Base-by-base conservation (phyloP, 2,888 invertebrate species). In the Caenorhabditis wallacei region DNA sequence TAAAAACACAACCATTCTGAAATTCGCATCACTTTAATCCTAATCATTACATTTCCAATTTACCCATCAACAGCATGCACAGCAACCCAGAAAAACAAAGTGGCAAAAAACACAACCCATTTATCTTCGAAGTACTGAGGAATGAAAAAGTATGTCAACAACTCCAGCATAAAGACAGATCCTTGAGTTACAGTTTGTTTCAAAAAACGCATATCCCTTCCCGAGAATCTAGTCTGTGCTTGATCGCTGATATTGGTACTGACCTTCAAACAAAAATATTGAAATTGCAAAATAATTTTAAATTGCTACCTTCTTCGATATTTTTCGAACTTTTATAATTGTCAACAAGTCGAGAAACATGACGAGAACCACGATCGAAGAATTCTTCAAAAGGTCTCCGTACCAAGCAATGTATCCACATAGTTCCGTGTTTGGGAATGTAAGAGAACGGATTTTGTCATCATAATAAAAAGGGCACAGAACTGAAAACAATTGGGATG, bases 311-410 rank as follows among this genome's bases (percentile, higher is more conserved):
- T 56, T 74, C 16, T 46, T 64, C n/a, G 74, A 43, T 7, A 64
- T 56, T 35, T 64, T 26, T 20, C 74, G 24, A 16, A 84, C 84
- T 54, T 71, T 56, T 3, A 75, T 46, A 7, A 84, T 35, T 4
- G 81, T 81, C 11, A 84, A 8, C 13, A 82, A 43, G 74, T 84
- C 84, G 10, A 84, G 22, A 20, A 46, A 35, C 54, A 84, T 30
- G 3, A 78, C 70, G 46, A 84, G 53, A 1, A 63, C 61, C 16
- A 84, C 81, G 13, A 80, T 79, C 0, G 54, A 8, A 1, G 72
- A 54, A 48, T 82, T 82, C 30, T 84, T 84, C n/a, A 78, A 59
- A 54, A 84, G 80, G n/a, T 82, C 84, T 8, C 82, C 74, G 22
- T 84, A 84, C 82, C 80, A 80, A 2, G 72, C 70, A 35, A 84